Base-by-base conservation (phyloP, 2,113 vertebrate species). In the Tenrec ecaudatus region DNA sequence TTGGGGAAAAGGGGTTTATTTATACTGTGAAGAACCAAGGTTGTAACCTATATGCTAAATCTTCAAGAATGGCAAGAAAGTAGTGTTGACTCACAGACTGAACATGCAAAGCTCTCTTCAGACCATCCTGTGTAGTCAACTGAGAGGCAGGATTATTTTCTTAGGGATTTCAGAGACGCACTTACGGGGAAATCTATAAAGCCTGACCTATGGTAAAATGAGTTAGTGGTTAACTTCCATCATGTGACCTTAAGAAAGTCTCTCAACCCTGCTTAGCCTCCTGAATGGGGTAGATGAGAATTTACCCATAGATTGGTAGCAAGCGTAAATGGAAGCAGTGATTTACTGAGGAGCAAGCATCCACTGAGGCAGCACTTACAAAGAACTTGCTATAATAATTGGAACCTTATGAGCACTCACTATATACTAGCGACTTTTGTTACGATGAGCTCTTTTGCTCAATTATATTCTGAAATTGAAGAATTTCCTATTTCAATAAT, bases 301-400 rank as follows among this genome's bases (percentile, higher is more conserved):
- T 6, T 29, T 47, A 85, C 8, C 53, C 69, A 29, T n/a, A 90
- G 40, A 16, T 19, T 73, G 36, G 7, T 85, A 69, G n/a, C 68
- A 77, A 83, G 90, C 88, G 77, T 83, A 90, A 93, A 83, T 22
- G n/a, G 23, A 93, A 11, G 76, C 20, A 85, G 31, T 29, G 62
- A 53, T 53, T 53, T 53, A 53, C 11, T 53, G 47, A 53, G 5
- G 82, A 69, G n/a, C 62, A 77, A 83, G 90, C 86, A 77, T 83
- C 88, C 91, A 83, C 19, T 36, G 23, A 93, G 15, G 76, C 16
- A 85, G 31, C 33, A 68, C 4, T 36, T 82, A 19, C 20, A 33
- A 93, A 62, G 11, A 64, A 73, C 14, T 93, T 64, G 68, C 20
- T 81, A 22, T 36, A 91, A 82, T 40, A n/a, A 2, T 69, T 71